Conservation (phyloP, 2,888 invertebrate genomes). For the Ophion ventricosus region DNA sequence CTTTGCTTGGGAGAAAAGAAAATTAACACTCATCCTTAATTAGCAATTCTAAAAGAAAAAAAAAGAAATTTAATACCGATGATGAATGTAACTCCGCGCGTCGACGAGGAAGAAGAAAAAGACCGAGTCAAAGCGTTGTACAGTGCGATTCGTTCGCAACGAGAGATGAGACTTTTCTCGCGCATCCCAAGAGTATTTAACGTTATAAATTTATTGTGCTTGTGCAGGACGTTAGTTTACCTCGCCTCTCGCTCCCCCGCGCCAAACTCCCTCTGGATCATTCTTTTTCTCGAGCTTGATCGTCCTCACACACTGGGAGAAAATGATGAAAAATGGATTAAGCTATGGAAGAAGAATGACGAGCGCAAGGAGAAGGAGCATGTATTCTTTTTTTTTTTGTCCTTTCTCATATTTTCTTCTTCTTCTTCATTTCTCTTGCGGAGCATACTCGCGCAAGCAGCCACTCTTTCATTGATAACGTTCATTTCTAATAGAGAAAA, state of each 20-base stretch:
- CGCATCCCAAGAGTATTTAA: slow-evolving; percentile 19
- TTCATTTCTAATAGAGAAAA: slow-evolving; percentile 18
- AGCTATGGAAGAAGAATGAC: not conserved
- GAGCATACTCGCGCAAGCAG: slow-evolving; percentile 42
- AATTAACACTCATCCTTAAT: not conserved
- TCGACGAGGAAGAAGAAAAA: slow-evolving; percentile 7
- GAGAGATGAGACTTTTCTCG: slow-evolving; percentile 42
- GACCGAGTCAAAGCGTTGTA: slow-evolving; percentile 15
- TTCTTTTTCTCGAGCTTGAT: slow-evolving; percentile 17
- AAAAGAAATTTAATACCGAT: slow-evolving; percentile 22
- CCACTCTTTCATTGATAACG: slow-evolving; percentile 53
- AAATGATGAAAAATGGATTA: slow-evolving; percentile 13
- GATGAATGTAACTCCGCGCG: not conserved
- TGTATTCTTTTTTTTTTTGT: slow-evolving; percentile 23
- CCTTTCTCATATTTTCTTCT: slow-evolving; percentile 18
- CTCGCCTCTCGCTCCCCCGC: not conserved
- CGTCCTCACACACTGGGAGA: slow-evolving; percentile 1
- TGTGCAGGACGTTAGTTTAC: slow-evolving; percentile 13
- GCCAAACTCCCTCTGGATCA: slow-evolving; percentile 5
- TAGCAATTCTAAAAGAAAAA: not conserved
- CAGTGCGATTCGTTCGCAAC: not conserved
- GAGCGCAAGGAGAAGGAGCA: not conserved
- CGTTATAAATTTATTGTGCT: slow-evolving; percentile 12
- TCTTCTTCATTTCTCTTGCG: slow-evolving; percentile 51
- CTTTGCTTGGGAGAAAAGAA: not conserved